phyloP scores from a whole-genome alignment of 2,113 vertebrate species.

The Neodontobutis hainanensis region DNA sequence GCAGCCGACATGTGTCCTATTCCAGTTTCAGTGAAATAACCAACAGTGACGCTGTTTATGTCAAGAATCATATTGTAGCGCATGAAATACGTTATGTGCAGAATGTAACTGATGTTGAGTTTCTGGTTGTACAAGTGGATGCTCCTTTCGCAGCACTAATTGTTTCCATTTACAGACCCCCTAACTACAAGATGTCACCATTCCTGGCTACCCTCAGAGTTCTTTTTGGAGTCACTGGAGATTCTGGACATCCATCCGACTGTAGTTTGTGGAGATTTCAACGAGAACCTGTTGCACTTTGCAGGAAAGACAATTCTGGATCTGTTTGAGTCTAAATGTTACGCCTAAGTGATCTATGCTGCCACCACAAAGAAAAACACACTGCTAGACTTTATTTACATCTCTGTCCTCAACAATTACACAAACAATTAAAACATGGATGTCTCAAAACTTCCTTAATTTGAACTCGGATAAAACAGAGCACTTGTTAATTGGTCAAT shows the following conservation, averaged over 20 bases:
- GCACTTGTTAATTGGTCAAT: too few relatives aligned
- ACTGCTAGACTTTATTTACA: conserved; percentile 15
- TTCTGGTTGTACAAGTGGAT: conserved; percentile 12
- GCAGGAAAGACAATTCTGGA: conserved; percentile 1
- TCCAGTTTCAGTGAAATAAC: neutral
- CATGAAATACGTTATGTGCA: conserved; percentile 1
- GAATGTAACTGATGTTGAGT: conserved; percentile 24
- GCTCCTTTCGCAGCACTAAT: conserved; percentile 11
- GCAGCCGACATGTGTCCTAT: conserved; percentile 39
- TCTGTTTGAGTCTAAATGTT: conserved; percentile 6
- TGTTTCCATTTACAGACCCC: conserved; percentile 20
- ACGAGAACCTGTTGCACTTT: conserved; percentile 1
- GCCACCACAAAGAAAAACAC: conserved; percentile 14
- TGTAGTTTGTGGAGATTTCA: conserved; percentile 7
- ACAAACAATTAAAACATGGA: too few relatives aligned
- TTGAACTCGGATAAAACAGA: too few relatives aligned
- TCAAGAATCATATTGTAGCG: conserved; percentile 3
- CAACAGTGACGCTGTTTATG: conserved; percentile 5
- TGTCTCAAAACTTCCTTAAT: too few relatives aligned
- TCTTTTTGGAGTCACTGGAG: conserved; percentile 21
- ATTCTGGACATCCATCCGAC: conserved; percentile 16
- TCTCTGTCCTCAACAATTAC: too few relatives aligned
- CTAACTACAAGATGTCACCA: conserved; percentile 6
- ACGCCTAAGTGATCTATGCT: conserved; percentile 3
- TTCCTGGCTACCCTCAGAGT: conserved; percentile 10